Conservation (phyloP, 2,113 vertebrate genomes). For the Saguinus midas region DNA sequence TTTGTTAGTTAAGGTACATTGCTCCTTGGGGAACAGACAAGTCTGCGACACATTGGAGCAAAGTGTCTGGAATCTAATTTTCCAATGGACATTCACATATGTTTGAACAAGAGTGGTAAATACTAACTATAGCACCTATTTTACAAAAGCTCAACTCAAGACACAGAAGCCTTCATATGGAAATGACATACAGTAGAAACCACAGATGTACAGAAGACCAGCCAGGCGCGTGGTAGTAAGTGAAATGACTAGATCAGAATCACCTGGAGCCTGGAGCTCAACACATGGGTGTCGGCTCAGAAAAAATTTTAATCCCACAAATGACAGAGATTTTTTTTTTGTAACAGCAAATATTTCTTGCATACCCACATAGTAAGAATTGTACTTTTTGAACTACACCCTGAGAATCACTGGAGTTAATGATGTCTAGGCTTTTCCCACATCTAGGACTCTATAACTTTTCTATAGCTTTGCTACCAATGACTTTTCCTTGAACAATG, state of each 20-base stretch:
- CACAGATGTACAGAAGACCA: accelerated
- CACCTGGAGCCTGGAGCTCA: too few relatives aligned
- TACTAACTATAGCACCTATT: neutral
- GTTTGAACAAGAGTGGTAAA: neutral
- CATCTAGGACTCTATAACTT: accelerated
- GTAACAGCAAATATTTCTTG: neutral
- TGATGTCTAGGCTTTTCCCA: too few relatives aligned
- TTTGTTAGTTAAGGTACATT: neutral
- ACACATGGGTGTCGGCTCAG: neutral
- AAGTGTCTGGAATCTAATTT: neutral
- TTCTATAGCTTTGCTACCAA: neutral
- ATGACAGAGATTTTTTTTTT: neutral
- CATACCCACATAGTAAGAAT: neutral
- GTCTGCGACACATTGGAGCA: neutral
- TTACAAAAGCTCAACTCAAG: neutral
- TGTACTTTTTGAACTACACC: neutral
- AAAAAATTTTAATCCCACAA: neutral
- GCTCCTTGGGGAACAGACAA: neutral
- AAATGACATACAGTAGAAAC: neutral
- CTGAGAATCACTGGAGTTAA: accelerated
- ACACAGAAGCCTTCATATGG: neutral
- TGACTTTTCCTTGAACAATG: accelerated
- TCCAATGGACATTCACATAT: neutral
- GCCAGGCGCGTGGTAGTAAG: neutral
- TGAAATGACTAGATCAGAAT: neutral